Base-by-base conservation (phyloP, 2,797 vertebrate species). In the Rallus crepitans region DNA sequence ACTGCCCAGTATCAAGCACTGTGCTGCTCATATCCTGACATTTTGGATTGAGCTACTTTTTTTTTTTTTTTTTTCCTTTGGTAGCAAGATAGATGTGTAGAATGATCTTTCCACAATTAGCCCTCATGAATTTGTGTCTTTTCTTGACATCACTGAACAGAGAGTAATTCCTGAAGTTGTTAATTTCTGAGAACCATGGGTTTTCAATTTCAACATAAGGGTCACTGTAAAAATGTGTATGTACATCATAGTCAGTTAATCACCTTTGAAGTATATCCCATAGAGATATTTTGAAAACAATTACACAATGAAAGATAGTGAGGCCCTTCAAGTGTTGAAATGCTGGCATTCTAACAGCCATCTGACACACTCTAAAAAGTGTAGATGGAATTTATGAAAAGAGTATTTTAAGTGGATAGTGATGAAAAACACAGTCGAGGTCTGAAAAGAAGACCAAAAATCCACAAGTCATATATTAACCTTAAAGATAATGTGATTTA, bases 61-160 rank as follows among this genome's bases (percentile, higher is more conserved):
- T 23, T 6, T 2, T 7, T 2, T 7, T 47, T 18, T 6, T 45
- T 53, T 30, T 31, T 17, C 4, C 5, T 16, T 55, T 7, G 1
- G 4, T 53, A 37, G 3, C 0, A 1, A 56, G 28, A 27, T 16
- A 65, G 5, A 18, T 45, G 42, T 21, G 9, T 1, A 0, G 14
- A 57, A 9, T 52, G 37, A 76, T 42, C 20, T 68, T 75, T 16
- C 9, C 56, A 45, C 24, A 52, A 30, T 42, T 57, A 86, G 31
- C 28, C 14, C 3, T 15, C 13, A 35, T 20, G 21, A 7, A 71
- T 21, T 19, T 59, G 21, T 5, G 45, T 20, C 8, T 70, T 63
- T 59, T 31, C 40, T 31, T 59, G 24, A 53, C 13, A 24, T 40
- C 8, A 39, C 12, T 70, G 12, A 50, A 37, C 4, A 45, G 31